These are phyloP conservation scores for Ophiothrix spiculata DNA, from an alignment of 35 echinoderm and acorn worm species.

Conservation along the genomic window DNA sequence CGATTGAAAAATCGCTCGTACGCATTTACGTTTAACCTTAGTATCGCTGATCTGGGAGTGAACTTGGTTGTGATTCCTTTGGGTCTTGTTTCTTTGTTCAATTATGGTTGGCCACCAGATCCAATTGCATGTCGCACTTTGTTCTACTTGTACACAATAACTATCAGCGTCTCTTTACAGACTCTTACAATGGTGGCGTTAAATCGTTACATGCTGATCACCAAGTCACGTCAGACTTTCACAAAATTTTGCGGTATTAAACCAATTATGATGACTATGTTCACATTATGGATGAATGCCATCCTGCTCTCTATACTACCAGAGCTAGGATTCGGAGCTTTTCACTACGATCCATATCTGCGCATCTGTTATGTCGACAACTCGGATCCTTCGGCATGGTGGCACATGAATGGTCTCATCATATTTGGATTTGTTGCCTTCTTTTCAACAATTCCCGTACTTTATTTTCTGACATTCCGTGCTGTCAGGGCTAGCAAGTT, in stretches of 20 bases:
- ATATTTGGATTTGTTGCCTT: not conserved
- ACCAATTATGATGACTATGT: not conserved
- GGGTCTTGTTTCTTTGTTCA: slow-evolving; percentile 8
- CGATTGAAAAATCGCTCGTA: slow-evolving; percentile 10
- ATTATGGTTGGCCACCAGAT: slow-evolving; percentile 28
- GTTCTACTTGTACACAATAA: slow-evolving; percentile 47
- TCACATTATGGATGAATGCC: not conserved
- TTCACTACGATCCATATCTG: slow-evolving; percentile 12
- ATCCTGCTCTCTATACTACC: slow-evolving; percentile 1
- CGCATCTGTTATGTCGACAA: slow-evolving; percentile 32
- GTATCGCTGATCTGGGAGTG: slow-evolving; percentile 24
- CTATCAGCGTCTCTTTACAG: slow-evolving; percentile 39
- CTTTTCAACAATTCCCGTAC: slow-evolving; percentile 33
- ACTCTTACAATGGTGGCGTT: slow-evolving; percentile 44
- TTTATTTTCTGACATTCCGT: slow-evolving; percentile 47
- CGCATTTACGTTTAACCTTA: slow-evolving; percentile 37
- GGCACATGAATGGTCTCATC: slow-evolving; percentile 37
- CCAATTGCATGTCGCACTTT: slow-evolving; percentile 29
- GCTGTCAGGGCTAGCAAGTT: slow-evolving; percentile 30
- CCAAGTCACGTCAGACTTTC: not conserved
- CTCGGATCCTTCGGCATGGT: slow-evolving; percentile 28
- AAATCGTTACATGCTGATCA: slow-evolving; percentile 44
- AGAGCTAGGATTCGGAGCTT: slow-evolving; percentile 40
- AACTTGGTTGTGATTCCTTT: slow-evolving; percentile 28
- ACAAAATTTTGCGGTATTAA: slow-evolving; percentile 22